Conservation (phyloP, 2,888 invertebrate genomes). For the Anaspis maculata region DNA sequence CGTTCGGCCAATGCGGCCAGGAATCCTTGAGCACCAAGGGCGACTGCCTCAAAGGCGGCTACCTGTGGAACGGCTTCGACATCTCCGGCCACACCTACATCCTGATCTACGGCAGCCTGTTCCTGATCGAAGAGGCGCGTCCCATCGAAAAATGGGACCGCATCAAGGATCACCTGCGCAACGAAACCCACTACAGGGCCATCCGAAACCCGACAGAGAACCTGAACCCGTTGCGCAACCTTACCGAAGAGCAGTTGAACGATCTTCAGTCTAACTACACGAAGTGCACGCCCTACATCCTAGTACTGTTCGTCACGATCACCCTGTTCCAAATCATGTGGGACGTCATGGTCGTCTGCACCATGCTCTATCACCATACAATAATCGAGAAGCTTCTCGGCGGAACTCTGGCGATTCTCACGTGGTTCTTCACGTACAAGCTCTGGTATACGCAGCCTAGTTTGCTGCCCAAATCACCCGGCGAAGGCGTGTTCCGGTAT, state of each 20-base stretch:
- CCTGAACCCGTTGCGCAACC: constrained; percentile 58
- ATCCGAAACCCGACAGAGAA: constrained; percentile 32
- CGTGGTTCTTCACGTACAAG: constrained; percentile 87
- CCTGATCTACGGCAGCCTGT: constrained; percentile 83
- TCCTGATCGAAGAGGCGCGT: constrained; percentile 87
- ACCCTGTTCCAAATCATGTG: constrained; percentile 76
- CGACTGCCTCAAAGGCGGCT: constrained; percentile 67
- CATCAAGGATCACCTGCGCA: constrained; percentile 72
- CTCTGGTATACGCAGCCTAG: constrained; percentile 63
- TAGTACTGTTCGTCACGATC: constrained; percentile 68
- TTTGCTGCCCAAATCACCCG: constrained; percentile 61
- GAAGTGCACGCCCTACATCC: constrained; percentile 72
- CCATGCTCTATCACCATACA: constrained; percentile 91
- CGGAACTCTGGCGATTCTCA: constrained; percentile 74
- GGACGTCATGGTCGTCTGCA: constrained; percentile 91
- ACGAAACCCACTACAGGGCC: constrained; percentile 68
- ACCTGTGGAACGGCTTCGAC: constrained; percentile 89
- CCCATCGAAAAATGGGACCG: constrained; percentile 87
- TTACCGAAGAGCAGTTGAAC: constrained; percentile 61
- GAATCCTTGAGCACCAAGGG: constrained; percentile 53
- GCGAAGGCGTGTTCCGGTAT: constrained; percentile 73
- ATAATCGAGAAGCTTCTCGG: constrained; percentile 93
- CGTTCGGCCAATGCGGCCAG: constrained; percentile 66
- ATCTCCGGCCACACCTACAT: constrained; percentile 96
- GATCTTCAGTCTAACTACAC: constrained; percentile 65